Conservation (phyloP, 2,888 invertebrate genomes). For the Drosophila austrosaltans region DNA sequence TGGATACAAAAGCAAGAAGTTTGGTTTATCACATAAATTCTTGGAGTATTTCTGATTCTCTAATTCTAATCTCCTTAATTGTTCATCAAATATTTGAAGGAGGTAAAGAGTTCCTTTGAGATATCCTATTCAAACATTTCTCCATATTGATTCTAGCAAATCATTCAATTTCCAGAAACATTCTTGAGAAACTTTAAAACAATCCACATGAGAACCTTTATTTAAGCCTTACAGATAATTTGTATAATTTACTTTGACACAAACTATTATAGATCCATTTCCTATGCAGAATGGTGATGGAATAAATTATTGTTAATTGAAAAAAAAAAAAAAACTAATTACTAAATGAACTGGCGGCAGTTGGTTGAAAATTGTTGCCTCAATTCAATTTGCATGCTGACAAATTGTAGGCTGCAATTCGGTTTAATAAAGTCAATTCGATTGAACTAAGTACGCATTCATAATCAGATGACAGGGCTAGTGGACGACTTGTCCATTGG, state of each 20-base stretch:
- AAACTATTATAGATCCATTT: neutral
- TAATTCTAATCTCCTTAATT: too few relatives aligned
- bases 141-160: too few relatives aligned
- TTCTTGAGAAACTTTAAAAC: too few relatives aligned
- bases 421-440: slow-evolving; percentile 36
- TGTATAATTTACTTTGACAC: neutral
- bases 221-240: too few relatives aligned
- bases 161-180: too few relatives aligned
- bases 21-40: too few relatives aligned
- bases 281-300: neutral
- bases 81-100: too few relatives aligned
- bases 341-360: slow-evolving; percentile 33
- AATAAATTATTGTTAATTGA: slow-evolving; percentile 10
- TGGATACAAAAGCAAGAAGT: too few relatives aligned
- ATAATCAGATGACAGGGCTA: slow-evolving; percentile 48
- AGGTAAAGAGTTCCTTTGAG: too few relatives aligned
- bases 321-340: slow-evolving; percentile 37
- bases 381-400: slow-evolving; percentile 53
- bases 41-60: too few relatives aligned
- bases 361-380: slow-evolving; percentile 35
- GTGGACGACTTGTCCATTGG: slow-evolving; percentile 19
- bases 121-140: too few relatives aligned
- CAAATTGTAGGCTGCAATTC: slow-evolving; percentile 39
- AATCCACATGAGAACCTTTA: too few relatives aligned
- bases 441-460: slow-evolving; percentile 51